These are phyloP conservation scores for Phlogophora meticulosa DNA, from an alignment of 2,888 invertebrate species.

Conservation along the genomic window DNA sequence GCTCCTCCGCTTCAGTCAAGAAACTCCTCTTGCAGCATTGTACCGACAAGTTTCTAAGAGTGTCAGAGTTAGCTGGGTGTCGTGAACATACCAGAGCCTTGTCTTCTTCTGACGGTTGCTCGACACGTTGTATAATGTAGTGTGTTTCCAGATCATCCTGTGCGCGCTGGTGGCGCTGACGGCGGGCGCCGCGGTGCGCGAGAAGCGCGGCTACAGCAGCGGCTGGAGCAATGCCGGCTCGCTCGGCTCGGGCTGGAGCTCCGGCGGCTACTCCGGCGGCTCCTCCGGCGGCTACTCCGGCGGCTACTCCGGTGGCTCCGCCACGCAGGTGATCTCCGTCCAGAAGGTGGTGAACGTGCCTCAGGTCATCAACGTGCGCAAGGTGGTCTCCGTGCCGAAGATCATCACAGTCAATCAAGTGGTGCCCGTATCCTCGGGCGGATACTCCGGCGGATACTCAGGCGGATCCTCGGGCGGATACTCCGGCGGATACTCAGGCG, in stretches of 20 bases:
- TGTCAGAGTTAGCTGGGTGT: background rate
- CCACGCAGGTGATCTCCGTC: conserved; percentile 71
- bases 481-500: conserved; percentile 29
- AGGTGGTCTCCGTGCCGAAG: conserved; percentile 77
- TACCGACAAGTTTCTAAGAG: background rate
- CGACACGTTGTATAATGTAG: background rate
- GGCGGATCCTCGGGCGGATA: conserved; percentile 48
- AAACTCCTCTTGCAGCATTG: background rate
- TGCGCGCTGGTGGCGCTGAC: conserved; percentile 47
- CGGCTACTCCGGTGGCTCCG: conserved; percentile 15
- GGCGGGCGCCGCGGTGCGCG: conserved; percentile 51
- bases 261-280: conserved; percentile 5
- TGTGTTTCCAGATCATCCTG: conserved; percentile 44
- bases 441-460: conserved; percentile 38
- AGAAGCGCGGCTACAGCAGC: conserved; percentile 54
- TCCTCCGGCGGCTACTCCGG: conserved; percentile 9
- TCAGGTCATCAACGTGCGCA: conserved; percentile 72
- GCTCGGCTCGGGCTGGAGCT: conserved; percentile 8
- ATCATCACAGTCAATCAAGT: conserved; percentile 77
- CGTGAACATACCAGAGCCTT: no score
- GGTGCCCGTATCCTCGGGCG: conserved; percentile 63
- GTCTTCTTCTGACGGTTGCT: background rate
- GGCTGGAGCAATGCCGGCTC: conserved; percentile 8
- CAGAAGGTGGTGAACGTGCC: conserved; percentile 75
- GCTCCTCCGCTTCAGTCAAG: background rate